Conservation (phyloP, 2,888 invertebrate genomes). For the Drosophila infuscata region DNA sequence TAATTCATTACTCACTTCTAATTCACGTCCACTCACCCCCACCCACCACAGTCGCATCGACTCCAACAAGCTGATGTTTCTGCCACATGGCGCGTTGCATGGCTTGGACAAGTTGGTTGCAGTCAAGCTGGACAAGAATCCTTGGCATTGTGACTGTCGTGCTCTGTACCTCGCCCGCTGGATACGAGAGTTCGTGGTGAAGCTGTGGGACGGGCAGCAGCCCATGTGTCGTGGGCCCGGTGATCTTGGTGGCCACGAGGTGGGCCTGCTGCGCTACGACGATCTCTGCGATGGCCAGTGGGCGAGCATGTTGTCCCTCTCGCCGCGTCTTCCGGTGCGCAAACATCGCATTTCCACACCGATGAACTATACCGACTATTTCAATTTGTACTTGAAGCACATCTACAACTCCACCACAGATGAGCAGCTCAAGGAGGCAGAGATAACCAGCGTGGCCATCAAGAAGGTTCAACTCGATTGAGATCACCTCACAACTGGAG, state of each 20-base stretch:
- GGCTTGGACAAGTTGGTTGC: conserved; percentile 86
- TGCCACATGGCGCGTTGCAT: conserved; percentile 88
- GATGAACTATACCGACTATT: conserved; percentile 84
- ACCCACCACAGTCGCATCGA: conserved; percentile 86
- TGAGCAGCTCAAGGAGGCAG: conserved; percentile 72
- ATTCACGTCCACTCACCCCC: neutral
- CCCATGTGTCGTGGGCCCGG: conserved; percentile 86
- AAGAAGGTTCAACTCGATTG: conserved; percentile 68
- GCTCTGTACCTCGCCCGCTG: conserved; percentile 88
- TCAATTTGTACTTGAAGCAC: conserved; percentile 84
- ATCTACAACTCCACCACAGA: conserved; percentile 81
- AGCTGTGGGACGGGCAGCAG: conserved; percentile 86
- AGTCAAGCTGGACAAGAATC: conserved; percentile 88
- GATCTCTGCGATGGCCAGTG: conserved; percentile 90
- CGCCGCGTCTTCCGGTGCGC: conserved; percentile 84
- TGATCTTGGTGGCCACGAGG: conserved; percentile 86
- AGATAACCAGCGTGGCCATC: conserved; percentile 72
- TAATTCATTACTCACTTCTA: neutral
- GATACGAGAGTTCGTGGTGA: conserved; percentile 85
- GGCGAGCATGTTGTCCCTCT: conserved; percentile 88
- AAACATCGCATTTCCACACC: conserved; percentile 84
- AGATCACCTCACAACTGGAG: neutral
- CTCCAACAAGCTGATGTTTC: conserved; percentile 88
- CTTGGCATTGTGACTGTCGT: conserved; percentile 88
- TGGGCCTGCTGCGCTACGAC: conserved; percentile 87